Evolutionary conservation across 2,113 vertebrate species (phyloP).

Genomic region (Trochalopteron elliotii): DNA sequence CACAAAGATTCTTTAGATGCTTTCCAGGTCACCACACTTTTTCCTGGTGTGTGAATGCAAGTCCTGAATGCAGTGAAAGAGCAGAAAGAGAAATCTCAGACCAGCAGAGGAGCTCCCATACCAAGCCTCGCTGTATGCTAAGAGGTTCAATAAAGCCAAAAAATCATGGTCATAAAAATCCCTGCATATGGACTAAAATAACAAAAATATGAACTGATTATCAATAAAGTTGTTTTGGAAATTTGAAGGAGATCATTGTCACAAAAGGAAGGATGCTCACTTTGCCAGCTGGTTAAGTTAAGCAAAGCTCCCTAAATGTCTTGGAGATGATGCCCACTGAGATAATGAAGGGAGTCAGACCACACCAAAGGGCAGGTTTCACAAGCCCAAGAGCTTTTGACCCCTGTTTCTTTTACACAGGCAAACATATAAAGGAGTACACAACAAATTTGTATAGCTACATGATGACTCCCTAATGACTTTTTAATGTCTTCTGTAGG

Average conservation of each 20-base stretch:
- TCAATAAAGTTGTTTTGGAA: neutral
- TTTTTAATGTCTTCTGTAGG: neutral
- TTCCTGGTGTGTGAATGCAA: neutral
- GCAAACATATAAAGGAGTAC: neutral
- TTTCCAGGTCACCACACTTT: neutral
- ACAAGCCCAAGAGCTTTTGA: neutral
- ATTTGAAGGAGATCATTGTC: neutral
- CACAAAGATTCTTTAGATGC: neutral
- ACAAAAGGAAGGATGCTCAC: neutral
- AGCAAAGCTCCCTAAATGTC: neutral
- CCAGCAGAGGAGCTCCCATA: neutral
- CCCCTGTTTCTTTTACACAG: neutral
- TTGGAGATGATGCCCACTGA: neutral
- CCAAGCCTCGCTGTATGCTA: neutral
- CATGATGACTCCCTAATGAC: neutral
- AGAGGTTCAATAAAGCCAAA: neutral
- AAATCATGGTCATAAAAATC: neutral
- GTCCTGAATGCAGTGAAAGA: neutral
- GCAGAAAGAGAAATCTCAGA: neutral
- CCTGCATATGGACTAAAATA: neutral
- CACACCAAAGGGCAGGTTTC: neutral
- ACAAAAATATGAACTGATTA: neutral
- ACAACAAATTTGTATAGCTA: neutral
- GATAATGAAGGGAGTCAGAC: neutral
- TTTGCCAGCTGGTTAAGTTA: neutral